Evolutionary conservation across 2,888 invertebrate genomes (phyloP).

Genomic region (Dyspetes luteomarginatus): DNA sequence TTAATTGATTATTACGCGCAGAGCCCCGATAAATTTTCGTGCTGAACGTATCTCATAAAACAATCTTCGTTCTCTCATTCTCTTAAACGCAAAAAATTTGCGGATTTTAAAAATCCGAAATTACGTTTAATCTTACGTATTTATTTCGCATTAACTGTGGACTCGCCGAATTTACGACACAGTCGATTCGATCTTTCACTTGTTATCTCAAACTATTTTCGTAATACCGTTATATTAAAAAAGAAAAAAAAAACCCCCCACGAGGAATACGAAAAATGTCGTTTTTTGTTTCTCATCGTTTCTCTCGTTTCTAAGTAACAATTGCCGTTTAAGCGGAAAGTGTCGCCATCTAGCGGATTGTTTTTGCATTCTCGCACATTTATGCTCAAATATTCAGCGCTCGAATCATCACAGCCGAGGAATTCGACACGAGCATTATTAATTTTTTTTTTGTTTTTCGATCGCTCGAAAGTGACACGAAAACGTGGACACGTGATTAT

Average conservation of each 20-base stretch:
- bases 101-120: neutral
- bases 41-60: conserved; percentile 9
- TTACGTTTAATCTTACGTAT: conserved; percentile 3
- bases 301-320: conserved; percentile 47
- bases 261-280: conserved; percentile 4
- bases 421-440: conserved; percentile 34
- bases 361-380: neutral
- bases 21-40: conserved; percentile 4
- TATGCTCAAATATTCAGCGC: conserved; percentile 1
- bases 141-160: neutral
- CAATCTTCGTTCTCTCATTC: neutral
- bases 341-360: neutral
- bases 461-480: neutral
- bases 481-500: conserved; percentile 5
- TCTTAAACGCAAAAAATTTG: neutral
- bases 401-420: conserved; percentile 51
- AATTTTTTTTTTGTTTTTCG: neutral
- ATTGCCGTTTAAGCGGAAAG: conserved; percentile 39
- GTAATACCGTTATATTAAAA: conserved; percentile 44
- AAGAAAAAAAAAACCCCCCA: too few species aligned
- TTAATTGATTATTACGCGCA: conserved; percentile 50
- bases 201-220: conserved; percentile 39
- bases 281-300: neutral
- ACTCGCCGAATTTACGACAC: conserved; percentile 27
- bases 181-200: conserved; percentile 8